phyloP scores from a whole-genome alignment of 2,113 vertebrate species.

The Elephantulus edwardii region DNA sequence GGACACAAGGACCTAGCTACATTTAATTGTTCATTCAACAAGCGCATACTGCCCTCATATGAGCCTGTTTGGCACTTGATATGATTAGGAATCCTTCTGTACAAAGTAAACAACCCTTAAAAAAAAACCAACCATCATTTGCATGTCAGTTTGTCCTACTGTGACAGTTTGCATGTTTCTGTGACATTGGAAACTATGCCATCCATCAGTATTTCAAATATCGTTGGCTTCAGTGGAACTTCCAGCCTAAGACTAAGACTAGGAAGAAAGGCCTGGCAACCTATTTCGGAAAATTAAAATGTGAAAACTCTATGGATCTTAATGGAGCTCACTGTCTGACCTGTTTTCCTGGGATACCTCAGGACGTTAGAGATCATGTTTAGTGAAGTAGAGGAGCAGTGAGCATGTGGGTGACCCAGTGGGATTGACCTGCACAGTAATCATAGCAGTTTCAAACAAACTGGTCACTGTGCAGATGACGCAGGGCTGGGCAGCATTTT shows the following conservation, averaged over 20 bases:
- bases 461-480: neutral
- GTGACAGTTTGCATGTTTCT: neutral
- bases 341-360: neutral
- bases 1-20: fast-evolving
- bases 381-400: neutral
- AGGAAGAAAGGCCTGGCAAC: neutral
- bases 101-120: neutral
- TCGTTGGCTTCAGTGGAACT: neutral
- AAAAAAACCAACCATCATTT: neutral
- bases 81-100: neutral
- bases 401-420: neutral
- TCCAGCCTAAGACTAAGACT: neutral
- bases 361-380: neutral
- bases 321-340: neutral
- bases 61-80: neutral
- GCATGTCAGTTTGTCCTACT: too few species aligned
- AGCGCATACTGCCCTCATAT: neutral
- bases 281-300: neutral
- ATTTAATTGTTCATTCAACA: neutral
- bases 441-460: neutral
- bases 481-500: neutral
- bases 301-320: neutral
- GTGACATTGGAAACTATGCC: neutral
- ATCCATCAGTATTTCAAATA: neutral
- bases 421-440: neutral